Percentiles rank a stretch among this genome's conserved stretches.
Evolutionary conservation across 2,797 vertebrate species (phyloP).

Genomic region (Channa striata): DNA sequence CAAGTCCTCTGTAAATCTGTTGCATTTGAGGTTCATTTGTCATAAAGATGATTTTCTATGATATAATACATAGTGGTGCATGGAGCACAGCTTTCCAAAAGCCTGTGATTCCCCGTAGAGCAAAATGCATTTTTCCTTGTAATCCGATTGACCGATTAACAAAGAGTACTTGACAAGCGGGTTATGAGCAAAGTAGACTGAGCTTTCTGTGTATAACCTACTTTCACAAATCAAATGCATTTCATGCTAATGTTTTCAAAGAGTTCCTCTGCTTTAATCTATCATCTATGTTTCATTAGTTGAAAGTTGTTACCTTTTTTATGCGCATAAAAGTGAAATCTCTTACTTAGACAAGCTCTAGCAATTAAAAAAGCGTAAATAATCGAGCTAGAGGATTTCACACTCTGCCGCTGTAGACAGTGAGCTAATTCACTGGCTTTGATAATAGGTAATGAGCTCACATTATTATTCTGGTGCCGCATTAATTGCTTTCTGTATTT

Average conservation of each 20-base stretch:
- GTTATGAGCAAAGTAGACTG: conserved; percentile 65
- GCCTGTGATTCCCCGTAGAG: conserved; percentile 62
- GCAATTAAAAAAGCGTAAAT: conserved; percentile 87
- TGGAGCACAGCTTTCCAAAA: conserved; percentile 57
- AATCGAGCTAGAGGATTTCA: conserved; percentile 86
- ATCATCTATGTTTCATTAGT: conserved; percentile 83
- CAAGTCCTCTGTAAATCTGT: conserved; percentile 54
- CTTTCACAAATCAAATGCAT: conserved; percentile 79
- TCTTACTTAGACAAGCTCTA: conserved; percentile 82
- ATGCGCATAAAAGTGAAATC: conserved; percentile 82
- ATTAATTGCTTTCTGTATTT: conserved; percentile 90
- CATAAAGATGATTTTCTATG: conserved; percentile 59
- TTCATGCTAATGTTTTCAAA: conserved; percentile 81
- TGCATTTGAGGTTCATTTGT: conserved; percentile 67
- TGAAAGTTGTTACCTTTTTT: conserved; percentile 83
- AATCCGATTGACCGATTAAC: conserved; percentile 83
- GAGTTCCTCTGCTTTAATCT: conserved; percentile 81
- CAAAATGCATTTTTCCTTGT: conserved; percentile 73
- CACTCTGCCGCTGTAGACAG: conserved; percentile 83
- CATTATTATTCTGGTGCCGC: conserved; percentile 86
- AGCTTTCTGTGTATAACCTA: conserved; percentile 79
- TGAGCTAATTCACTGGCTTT: conserved; percentile 88
- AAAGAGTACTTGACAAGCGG: conserved; percentile 78
- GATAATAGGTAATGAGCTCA: conserved; percentile 88
- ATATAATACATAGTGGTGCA: conserved; percentile 51